phyloP scores from a whole-genome alignment of 2,797 vertebrate genomes.

The Silurus lanzhouensis region DNA sequence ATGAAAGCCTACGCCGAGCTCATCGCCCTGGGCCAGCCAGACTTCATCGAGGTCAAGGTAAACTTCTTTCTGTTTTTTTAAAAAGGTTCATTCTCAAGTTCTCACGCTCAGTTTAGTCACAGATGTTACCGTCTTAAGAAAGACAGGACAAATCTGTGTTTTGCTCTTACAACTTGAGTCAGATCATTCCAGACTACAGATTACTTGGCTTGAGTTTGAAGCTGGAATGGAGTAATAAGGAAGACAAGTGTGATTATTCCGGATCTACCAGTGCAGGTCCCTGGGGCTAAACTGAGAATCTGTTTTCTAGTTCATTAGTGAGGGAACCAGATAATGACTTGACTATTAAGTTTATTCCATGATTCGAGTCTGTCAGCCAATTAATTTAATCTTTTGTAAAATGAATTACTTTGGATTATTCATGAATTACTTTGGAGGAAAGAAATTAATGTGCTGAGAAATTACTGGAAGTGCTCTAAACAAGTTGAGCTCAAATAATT shows the following conservation, averaged over 20 bases:
- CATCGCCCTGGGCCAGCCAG: slow-evolving; percentile 84
- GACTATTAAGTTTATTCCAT: slow-evolving; percentile 32
- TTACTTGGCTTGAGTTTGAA: neutral
- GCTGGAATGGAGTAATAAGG: neutral
- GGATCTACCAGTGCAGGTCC: neutral
- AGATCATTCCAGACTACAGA: neutral
- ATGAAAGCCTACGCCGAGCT: slow-evolving; percentile 87
- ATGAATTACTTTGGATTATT: neutral
- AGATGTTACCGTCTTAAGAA: neutral
- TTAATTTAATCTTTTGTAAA: slow-evolving; percentile 8
- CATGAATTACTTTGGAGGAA: no score
- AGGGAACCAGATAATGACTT: slow-evolving; percentile 43
- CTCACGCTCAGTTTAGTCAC: neutral
- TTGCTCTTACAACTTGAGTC: neutral
- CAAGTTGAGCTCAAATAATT: no score
- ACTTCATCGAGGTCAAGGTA: slow-evolving; percentile 97
- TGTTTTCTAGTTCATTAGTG: slow-evolving; percentile 25
- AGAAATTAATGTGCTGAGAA: neutral
- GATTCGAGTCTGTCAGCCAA: neutral
- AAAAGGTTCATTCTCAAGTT: no score
- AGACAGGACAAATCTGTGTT: neutral
- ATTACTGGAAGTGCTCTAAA: neutral
- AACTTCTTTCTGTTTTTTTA: neutral
- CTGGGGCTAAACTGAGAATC: neutral
- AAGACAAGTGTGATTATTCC: neutral